Conservation (phyloP, 2,113 vertebrate species). For the Verasper variegatus region DNA sequence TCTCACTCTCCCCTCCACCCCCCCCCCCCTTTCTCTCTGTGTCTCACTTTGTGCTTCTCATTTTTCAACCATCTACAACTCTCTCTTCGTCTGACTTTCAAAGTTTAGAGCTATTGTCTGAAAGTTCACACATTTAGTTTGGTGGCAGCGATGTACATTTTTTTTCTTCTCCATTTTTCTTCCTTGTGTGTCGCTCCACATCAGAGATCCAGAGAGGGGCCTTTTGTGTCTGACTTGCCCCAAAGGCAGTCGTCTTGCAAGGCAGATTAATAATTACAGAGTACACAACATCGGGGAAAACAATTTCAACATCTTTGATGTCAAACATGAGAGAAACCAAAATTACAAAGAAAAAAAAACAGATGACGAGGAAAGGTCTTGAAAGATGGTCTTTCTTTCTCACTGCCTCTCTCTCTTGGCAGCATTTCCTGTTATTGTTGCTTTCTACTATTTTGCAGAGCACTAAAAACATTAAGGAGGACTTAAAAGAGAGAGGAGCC, state of each 20-base stretch:
- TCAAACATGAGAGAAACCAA: constrained; percentile 84
- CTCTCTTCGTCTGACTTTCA: constrained; percentile 44
- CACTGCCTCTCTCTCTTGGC: constrained; percentile 46
- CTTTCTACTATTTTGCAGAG: constrained; percentile 69
- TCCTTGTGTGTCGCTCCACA: constrained; percentile 69
- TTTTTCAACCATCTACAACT: constrained; percentile 8
- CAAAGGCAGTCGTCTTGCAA: constrained; percentile 79
- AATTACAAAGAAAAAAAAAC: constrained; percentile 80
- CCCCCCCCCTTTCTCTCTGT: neutral
- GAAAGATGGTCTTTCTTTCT: constrained; percentile 55
- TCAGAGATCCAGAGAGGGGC: constrained; percentile 76
- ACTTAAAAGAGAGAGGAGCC: constrained; percentile 65
- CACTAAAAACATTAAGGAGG: constrained; percentile 69
- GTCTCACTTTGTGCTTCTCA: constrained; percentile 45
- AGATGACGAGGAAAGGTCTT: constrained; percentile 77
- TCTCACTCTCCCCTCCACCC: neutral
- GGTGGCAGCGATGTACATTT: constrained; percentile 53
- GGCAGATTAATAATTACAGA: constrained; percentile 87
- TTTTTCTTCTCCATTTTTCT: constrained; percentile 32
- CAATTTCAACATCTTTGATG: constrained; percentile 84
- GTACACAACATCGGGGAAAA: constrained; percentile 82
- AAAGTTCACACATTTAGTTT: constrained; percentile 75
- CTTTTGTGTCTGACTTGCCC: constrained; percentile 83
- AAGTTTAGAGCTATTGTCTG: constrained; percentile 69
- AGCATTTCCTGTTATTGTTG: constrained; percentile 79